A percentile compares a stretch with the other conserved stretches of the same genome.
Conservation (phyloP, 1,140 invertebrate species). For the Conus betulinus region DNA sequence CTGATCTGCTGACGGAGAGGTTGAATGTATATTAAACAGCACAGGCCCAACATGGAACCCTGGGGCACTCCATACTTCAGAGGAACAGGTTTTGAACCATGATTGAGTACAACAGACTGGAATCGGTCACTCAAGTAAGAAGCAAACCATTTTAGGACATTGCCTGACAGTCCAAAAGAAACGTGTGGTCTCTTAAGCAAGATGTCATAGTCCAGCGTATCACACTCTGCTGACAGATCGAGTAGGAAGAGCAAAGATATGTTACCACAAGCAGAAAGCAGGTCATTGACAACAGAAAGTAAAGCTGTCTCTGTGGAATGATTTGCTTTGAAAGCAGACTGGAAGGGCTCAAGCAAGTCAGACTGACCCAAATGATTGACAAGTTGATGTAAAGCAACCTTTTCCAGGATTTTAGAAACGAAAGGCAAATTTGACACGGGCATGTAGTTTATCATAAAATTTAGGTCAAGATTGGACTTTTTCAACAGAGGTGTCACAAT, state of each 20-base stretch:
- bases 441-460: constrained; percentile 41
- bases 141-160: no score
- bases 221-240: constrained; percentile 17
- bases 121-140: no score
- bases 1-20: no score
- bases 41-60: no score
- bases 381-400: constrained; percentile 26
- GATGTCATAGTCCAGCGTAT: constrained; percentile 6
- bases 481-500: constrained; percentile 50
- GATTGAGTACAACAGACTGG: no score
- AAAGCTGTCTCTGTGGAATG: constrained; percentile 46
- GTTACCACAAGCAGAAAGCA: background rate
- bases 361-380: constrained; percentile 30
- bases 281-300: constrained; percentile 13
- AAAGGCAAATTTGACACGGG: constrained; percentile 45
- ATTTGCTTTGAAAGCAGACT: constrained; percentile 42
- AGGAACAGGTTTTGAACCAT: no score
- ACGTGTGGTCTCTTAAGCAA: background rate
- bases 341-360: constrained; percentile 29
- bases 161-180: no score
- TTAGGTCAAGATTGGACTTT: constrained; percentile 44
- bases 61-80: no score
- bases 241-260: constrained; percentile 21
- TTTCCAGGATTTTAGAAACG: constrained; percentile 46
- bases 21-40: no score